Evolutionary conservation across 2,888 invertebrate species (phyloP), one percentile per base, ranked within the genome.

Genomic region (Oligia strigilis): DNA sequence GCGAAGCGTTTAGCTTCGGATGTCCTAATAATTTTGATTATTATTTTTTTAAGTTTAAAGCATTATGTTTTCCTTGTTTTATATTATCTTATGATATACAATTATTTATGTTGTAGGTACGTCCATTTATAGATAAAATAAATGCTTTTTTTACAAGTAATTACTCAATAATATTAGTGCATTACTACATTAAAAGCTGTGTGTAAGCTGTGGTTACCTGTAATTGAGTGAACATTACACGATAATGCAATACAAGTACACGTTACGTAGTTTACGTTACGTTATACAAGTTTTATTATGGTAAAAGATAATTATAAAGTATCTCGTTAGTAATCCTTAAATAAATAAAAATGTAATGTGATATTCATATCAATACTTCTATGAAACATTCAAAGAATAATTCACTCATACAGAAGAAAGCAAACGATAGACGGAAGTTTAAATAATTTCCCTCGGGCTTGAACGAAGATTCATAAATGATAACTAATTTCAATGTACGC

Each of bases 401-500:
- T 77, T 75, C 23, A 72, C 49, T 74, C 19, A 46, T 64, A 69
- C 4, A 52, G 64, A 52, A 77, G 17, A 75, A 64, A 78, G 40
- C 13, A 66, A 62, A 75, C 64, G 49, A 79, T 40, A 62, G 49
- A 76, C 36, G 77, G 75, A 85, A 83, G 77, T 77, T 77, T 84
- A 43, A 86, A 81, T 86, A 85, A 87, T 87, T 87, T 88, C 87
- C 87, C 89, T 29, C 23, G 76, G 62, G 85, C 70, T 36, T 66
- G 43, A 78, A 75, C 64, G 60, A 80, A 80, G 73, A 85, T 78
- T 83, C 85, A 89, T 88, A 89, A 87, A 85, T 89, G 81, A 75
- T 78, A 82, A 80, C 77, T 82, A 82, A 89, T 89, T 88, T 88
- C 64, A 80, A 88, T 78, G 70, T 77, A 78, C 70, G 46, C 76